Base-by-base conservation (phyloP, 2,113 vertebrate species). In the Aptenodytes patagonicus region DNA sequence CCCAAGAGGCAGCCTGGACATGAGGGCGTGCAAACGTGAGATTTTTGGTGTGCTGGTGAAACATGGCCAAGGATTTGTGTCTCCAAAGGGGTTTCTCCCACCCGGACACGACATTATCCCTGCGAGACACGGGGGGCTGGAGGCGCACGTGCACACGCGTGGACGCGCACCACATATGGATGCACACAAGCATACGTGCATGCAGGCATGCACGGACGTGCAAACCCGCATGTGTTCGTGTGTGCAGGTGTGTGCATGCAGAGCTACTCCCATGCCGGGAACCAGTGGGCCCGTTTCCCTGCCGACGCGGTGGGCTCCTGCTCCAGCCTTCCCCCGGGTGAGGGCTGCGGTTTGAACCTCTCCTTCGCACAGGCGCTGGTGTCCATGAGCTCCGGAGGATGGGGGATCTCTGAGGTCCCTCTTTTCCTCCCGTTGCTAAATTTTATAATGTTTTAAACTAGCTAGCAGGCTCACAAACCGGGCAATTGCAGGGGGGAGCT, bases 281-380 rank as follows among this genome's bases (percentile, higher is more conserved):
- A 32, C 19, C 10, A 11, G 1, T 0, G 5, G 29, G 25, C 46
- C 10, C 19, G 0, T 61, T 75, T 87, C 34, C 13, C 6, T 36
- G 51, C 44, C 0, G 1, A n/a, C 1, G 1, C 1, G 0, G 10
- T 34, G 36, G 14, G 46, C 10, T 93, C 49, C 72, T 54, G n/a
- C 60, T 73, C 68, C 66, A 76, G 51, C 36, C 9, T 61, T 71
- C 32, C 20, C 22, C 0, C 0, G 13, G 0, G 13, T 20, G 40
- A 58, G 15, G 28, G 25, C 64, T 71, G 44, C 1, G 3, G 17
- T n/a, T 76, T 36, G 51, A 80, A 44, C 38, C 34, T 47, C 49
- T 64, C 40, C 44, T 36, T 46, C 0, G 0, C 22, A 40, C 29
- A 42, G 47, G 25, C 4, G 0, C 25, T 31, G 62, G 4, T 15